A percentile compares a stretch with the other conserved stretches of the same genome.
Conservation (phyloP, 2,797 vertebrate species). For the Syndactyla subalaris region DNA sequence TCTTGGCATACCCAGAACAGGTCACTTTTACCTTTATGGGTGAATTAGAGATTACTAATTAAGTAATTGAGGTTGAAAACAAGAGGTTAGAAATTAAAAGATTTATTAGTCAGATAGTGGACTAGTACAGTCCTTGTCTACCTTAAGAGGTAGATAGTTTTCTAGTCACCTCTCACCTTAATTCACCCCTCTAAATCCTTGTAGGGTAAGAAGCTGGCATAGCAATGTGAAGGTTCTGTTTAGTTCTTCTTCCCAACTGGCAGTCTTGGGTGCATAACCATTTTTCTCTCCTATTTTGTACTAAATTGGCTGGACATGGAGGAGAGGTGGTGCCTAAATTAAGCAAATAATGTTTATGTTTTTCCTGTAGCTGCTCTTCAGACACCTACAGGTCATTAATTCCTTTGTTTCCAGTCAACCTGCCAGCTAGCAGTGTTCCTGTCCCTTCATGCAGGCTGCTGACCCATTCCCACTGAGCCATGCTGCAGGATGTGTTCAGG, state of each 20-base stretch:
- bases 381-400: constrained; percentile 15
- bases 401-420: constrained; percentile 4
- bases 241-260: background rate
- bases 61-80: background rate
- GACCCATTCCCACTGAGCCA: background rate
- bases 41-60: background rate
- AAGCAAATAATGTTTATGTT: constrained; percentile 20
- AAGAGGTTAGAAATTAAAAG: background rate
- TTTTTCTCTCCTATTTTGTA: background rate
- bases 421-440: background rate
- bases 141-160: background rate
- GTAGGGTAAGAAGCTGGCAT: background rate
- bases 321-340: background rate
- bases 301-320: background rate
- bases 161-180: background rate
- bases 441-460: background rate
- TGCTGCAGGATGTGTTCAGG: rapidly evolving
- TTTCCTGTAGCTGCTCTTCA: constrained; percentile 19
- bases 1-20: background rate
- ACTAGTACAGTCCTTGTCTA: background rate
- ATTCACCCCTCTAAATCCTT: background rate
- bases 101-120: background rate
- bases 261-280: background rate
- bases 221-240: background rate
- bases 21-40: background rate